Conservation (phyloP, 2,113 vertebrate species). For the Eleginops maclovinus region DNA sequence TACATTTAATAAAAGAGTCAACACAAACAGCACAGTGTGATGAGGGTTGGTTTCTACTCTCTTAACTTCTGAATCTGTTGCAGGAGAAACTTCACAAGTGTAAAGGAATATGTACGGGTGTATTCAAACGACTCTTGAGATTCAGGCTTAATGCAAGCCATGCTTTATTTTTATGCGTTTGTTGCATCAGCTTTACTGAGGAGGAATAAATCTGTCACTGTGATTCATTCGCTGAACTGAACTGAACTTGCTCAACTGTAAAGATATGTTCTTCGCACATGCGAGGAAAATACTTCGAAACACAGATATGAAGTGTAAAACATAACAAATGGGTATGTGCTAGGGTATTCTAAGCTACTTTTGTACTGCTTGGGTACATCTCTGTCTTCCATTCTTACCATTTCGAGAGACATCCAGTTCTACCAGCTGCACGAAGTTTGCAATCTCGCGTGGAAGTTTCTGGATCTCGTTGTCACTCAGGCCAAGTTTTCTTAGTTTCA, state of each 20-base stretch:
- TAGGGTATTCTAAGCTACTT: background rate
- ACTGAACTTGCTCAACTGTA: slow-evolving; percentile 17
- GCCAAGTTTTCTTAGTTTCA: slow-evolving; percentile 95
- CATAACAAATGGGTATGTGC: background rate
- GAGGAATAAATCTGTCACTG: slow-evolving; percentile 46
- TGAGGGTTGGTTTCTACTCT: slow-evolving; percentile 7
- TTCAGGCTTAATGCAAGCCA: slow-evolving; percentile 32
- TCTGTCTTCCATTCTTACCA: slow-evolving; percentile 80
- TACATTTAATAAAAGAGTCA: background rate
- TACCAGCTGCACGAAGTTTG: slow-evolving; percentile 97
- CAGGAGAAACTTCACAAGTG: slow-evolving; percentile 22
- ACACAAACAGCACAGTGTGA: background rate
- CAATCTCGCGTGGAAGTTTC: slow-evolving; percentile 94
- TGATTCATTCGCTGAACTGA: slow-evolving; percentile 28
- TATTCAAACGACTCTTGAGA: background rate
- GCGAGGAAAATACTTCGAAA: background rate
- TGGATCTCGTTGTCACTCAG: slow-evolving; percentile 99
- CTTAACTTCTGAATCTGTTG: slow-evolving; percentile 26
- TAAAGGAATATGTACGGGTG: slow-evolving; percentile 19
- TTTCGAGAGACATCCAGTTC: slow-evolving; percentile 97
- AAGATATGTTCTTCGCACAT: background rate
- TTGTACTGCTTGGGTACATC: background rate
- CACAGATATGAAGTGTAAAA: background rate
- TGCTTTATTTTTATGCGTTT: slow-evolving; percentile 15
- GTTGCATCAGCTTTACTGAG: slow-evolving; percentile 28